phyloP scores from a whole-genome alignment of 2,888 invertebrate genomes.

The Drosophila peninsularis region DNA sequence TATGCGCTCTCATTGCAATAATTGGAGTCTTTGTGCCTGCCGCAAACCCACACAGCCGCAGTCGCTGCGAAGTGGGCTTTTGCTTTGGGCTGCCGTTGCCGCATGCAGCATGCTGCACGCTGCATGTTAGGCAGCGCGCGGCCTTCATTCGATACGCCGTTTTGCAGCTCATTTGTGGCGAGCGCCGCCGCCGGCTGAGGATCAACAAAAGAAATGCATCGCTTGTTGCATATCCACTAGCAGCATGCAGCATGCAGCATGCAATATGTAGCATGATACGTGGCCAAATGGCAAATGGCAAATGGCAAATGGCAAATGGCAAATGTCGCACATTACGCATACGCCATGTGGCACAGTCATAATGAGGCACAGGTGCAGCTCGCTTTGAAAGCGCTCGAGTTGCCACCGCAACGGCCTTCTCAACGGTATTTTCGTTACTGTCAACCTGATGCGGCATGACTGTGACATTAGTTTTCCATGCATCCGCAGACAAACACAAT shows the following conservation, averaged over 20 bases:
- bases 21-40: slow-evolving; percentile 45
- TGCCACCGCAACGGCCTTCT: slow-evolving; percentile 5
- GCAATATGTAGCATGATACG: background rate
- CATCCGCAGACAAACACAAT: slow-evolving; percentile 35
- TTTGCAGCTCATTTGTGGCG: slow-evolving; percentile 35
- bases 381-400: slow-evolving; percentile 3
- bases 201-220: slow-evolving; percentile 55
- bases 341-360: slow-evolving; percentile 17
- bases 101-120: background rate
- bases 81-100: slow-evolving; percentile 1
- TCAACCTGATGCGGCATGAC: slow-evolving; percentile 70
- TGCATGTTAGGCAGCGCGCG: slow-evolving; percentile 11
- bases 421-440: slow-evolving; percentile 65
- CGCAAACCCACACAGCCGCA: slow-evolving; percentile 5
- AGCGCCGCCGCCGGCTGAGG: background rate
- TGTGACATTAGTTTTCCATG: slow-evolving; percentile 70
- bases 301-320: slow-evolving; percentile 22
- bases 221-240: slow-evolving; percentile 33
- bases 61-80: background rate
- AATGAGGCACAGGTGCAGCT: slow-evolving; percentile 9
- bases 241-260: slow-evolving; percentile 7
- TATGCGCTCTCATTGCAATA: slow-evolving; percentile 52
- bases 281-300: background rate
- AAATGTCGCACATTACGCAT: slow-evolving; percentile 44
- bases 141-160: slow-evolving; percentile 27